These are phyloP conservation scores for Celastrina argiolus DNA, from an alignment of 2,888 invertebrate genomes.

Conservation along the genomic window DNA sequence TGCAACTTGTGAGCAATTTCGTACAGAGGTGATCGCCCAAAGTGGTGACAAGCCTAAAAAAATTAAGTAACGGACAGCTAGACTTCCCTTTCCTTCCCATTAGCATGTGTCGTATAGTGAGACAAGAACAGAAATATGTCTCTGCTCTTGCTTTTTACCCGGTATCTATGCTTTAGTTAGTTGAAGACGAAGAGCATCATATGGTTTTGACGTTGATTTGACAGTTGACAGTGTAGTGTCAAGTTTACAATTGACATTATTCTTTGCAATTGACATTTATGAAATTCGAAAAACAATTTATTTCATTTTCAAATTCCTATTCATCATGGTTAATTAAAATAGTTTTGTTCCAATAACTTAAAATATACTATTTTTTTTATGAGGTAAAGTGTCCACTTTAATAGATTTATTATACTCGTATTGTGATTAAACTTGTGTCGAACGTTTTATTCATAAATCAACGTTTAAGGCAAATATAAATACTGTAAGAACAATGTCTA, in stretches of 20 bases:
- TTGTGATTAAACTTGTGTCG: neutral
- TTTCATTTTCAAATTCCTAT: neutral
- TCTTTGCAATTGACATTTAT: too few relatives aligned
- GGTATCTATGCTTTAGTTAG: too few relatives aligned
- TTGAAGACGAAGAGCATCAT: neutral
- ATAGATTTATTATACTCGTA: neutral
- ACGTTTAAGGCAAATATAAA: neutral
- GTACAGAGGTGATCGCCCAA: too few relatives aligned
- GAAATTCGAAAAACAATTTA: too few relatives aligned
- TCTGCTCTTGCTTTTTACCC: too few relatives aligned
- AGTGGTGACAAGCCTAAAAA: too few relatives aligned
- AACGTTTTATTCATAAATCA: neutral
- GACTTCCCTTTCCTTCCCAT: too few relatives aligned
- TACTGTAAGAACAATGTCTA: conserved; percentile 40
- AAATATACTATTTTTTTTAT: neutral
- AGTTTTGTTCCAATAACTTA: neutral
- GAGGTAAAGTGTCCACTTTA: neutral
- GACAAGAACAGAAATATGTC: too few relatives aligned
- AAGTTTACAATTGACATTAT: too few relatives aligned
- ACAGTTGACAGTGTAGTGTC: neutral
- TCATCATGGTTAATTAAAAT: neutral
- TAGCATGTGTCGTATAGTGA: too few relatives aligned
- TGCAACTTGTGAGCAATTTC: too few relatives aligned
- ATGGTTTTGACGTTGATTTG: neutral
- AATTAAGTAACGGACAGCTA: too few relatives aligned